Base-by-base conservation (phyloP, 2,113 vertebrate genomes). In the Phyllostomus hastatus region DNA sequence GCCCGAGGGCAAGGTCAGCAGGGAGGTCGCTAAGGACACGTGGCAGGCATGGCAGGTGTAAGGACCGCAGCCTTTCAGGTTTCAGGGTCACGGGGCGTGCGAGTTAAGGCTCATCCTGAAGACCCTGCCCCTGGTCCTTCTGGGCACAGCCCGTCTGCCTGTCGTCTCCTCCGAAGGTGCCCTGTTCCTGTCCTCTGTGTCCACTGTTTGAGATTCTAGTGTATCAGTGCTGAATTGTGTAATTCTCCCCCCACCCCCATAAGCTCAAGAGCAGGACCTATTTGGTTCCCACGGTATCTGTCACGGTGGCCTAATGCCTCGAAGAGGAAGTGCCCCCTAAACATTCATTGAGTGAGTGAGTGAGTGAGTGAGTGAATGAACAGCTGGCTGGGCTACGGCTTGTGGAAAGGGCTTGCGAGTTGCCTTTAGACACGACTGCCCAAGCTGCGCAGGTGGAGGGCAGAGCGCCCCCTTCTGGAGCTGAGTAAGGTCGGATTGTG, bases 341-440 rank as follows among this genome's bases (percentile, higher is more conserved):
- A 5, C 4, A 78, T 20, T 84, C 43, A 24, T 19, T 46, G 28
- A 73, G 16, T 94, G 61, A 86, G 11, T 69, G 50, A 89, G 17
- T 91, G 35, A 82, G 75, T 72, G 57, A 89, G 11, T 73, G 59
- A 89, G 17, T 91, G 35, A 82, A 67, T 46, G 35, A 15, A 81
- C 82, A 83, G 41, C 28, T 50, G 43, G 17, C 22, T 59, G 48
- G 9, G 20, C 31, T 2, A 0, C 17, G 54, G 73, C 54, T 83
- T 84, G 2, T 38, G 59, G 50, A 54, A 86, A 33, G 48, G 31
- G 11, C 31, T 50, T 61, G 52, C 43, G 8, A 26, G 20, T 35
- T 80, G 11, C 15, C 8, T n/a, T 69, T 12, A 66, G 41, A 46
- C 11, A 28, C 28, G 4, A 28, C 54, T 22, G 8, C 75, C 67